Evolutionary conservation across 2,888 invertebrate genomes (phyloP).

Genomic region (Caenorhabditis zanzibari): DNA sequence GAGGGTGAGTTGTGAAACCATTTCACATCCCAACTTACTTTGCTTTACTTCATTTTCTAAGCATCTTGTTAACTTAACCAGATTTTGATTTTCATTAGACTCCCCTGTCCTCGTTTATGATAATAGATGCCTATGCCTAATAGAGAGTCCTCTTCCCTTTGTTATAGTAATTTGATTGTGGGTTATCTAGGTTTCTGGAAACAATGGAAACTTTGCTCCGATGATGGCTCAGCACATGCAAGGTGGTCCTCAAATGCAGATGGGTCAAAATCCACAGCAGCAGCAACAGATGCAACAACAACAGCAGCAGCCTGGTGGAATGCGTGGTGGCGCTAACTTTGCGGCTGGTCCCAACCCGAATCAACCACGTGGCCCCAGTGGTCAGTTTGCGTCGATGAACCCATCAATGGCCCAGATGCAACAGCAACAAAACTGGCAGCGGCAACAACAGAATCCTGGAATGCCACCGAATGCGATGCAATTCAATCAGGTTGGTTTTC

Average conservation of each 20-base stretch:
- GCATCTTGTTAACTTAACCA: slow-evolving; percentile 18
- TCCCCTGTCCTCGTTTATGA: slow-evolving; percentile 24
- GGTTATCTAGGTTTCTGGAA: slow-evolving; percentile 33
- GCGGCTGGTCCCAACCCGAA: slow-evolving; percentile 32
- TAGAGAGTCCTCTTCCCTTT: slow-evolving; percentile 21
- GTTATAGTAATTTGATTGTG: slow-evolving; percentile 1
- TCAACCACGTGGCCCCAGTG: slow-evolving; percentile 65
- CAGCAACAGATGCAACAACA: too few relatives aligned
- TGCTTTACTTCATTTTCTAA: neutral
- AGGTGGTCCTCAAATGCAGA: slow-evolving; percentile 28
- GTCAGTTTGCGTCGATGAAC: slow-evolving; percentile 66
- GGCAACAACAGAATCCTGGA: slow-evolving; percentile 29
- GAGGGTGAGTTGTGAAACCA: slow-evolving; percentile 83
- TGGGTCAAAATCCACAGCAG: slow-evolving; percentile 63
- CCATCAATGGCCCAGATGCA: slow-evolving; percentile 44
- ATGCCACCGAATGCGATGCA: slow-evolving; percentile 46
- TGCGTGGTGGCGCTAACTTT: slow-evolving; percentile 27
- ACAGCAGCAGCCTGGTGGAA: slow-evolving; percentile 34
- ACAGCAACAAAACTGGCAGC: slow-evolving; percentile 52
- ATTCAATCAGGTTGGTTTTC: slow-evolving; percentile 50
- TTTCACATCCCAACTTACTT: slow-evolving; percentile 13
- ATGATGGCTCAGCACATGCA: slow-evolving; percentile 26
- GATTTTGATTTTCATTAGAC: slow-evolving; percentile 3
- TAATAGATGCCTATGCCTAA: slow-evolving; percentile 20
- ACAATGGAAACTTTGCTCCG: slow-evolving; percentile 1